Base-by-base conservation (phyloP, 2,797 vertebrate genomes). In the Nannoperca obscura region DNA sequence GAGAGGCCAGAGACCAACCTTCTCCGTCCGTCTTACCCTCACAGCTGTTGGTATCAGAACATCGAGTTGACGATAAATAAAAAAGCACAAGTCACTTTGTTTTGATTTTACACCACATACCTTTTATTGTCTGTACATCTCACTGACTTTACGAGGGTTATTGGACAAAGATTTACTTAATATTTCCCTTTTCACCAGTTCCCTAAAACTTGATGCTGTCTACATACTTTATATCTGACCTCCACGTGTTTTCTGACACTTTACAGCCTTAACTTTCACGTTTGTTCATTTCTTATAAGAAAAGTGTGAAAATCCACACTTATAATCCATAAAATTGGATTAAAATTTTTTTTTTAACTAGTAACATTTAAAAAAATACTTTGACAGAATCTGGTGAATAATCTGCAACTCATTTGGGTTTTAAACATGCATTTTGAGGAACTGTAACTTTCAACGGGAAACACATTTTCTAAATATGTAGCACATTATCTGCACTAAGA, bases 111-210 rank as follows among this genome's bases (percentile, higher is more conserved):
- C 53, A 84, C 27, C 64, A 74, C 78, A 81, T 58, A 57, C 7
- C 34, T 90, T 36, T 91, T 88, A 86, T 89, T 92, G 71, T 57
- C 58, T 11, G 1, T 53, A 75, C 59, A 78, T 58, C 15, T 76
- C 71, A 38, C 24, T 40, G 62, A 54, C 53, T 49, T 24, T 53
- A 4, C 34, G 40, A 68, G 11, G 63, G 59, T 38, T 24, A 69
- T 36, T 40, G 52, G 17, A 62, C 64, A 11, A 74, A 74, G 9
- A 61, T 27, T 61, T 20, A 5, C 12, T 58, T 76, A 12, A 76
- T 42, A 55, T 68, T 76, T 83, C 60, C 76, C 64, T 79, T 82
- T 77, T 82, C 47, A 65, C 57, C 59, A 50, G 24, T 47, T 65
- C 49, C 67, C 53, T 8, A 50, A 60, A 59, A 73, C 59, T 68